These are phyloP conservation scores for Camponotus pennsylvanicus DNA, from an alignment of 1,140 invertebrate species.

Conservation along the genomic window DNA sequence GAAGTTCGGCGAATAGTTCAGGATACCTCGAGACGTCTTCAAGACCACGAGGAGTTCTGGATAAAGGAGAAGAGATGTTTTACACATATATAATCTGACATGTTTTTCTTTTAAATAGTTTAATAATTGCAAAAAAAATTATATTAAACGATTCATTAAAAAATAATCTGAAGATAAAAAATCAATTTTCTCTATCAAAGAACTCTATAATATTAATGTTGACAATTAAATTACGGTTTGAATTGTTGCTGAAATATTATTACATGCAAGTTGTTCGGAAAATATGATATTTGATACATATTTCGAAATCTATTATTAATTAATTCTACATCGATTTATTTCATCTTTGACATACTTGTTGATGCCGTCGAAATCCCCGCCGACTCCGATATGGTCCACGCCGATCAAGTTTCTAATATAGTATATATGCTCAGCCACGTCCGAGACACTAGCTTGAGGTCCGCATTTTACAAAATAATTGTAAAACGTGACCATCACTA, in stretches of 20 bases:
- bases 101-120: not conserved
- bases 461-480: slow-evolving; percentile 94
- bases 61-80: slow-evolving; percentile 70
- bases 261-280: not conserved
- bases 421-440: slow-evolving; percentile 90
- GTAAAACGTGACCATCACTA: slow-evolving; percentile 97
- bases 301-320: slow-evolving; percentile 7
- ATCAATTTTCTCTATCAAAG: not conserved
- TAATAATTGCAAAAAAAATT: not conserved
- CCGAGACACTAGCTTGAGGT: slow-evolving; percentile 90
- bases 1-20: slow-evolving; percentile 92
- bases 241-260: not conserved
- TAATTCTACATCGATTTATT: not conserved
- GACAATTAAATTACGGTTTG: not conserved
- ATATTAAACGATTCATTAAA: not conserved
- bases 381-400: slow-evolving; percentile 88
- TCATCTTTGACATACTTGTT: slow-evolving; percentile 84
- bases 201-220: not conserved
- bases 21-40: slow-evolving; percentile 97
- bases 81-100: slow-evolving; percentile 10
- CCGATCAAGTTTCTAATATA: slow-evolving; percentile 88
- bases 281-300: not conserved
- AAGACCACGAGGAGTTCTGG: slow-evolving; percentile 93
- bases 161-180: slow-evolving; percentile 1
- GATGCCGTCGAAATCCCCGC: slow-evolving; percentile 88